phyloP scores from a whole-genome alignment of 2,113 vertebrate species.

The Proterorhinus semilunaris region DNA sequence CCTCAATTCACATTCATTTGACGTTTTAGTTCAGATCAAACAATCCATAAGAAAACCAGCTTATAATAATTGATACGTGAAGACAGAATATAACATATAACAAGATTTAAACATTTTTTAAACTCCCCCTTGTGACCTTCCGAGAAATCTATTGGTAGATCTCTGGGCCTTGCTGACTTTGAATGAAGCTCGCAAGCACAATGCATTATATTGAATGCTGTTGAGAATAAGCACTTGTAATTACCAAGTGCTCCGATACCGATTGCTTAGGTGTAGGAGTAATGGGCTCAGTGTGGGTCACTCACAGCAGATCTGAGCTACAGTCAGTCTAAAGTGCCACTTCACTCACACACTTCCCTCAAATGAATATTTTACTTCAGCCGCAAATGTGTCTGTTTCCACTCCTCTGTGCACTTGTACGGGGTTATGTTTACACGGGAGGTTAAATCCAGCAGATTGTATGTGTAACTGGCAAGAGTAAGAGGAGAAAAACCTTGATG shows the following conservation, averaged over 20 bases:
- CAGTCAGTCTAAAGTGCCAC: conserved; percentile 3
- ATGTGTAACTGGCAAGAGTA: conserved; percentile 14
- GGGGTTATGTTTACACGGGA: background rate
- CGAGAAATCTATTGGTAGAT: too few relatives aligned
- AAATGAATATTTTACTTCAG: conserved; percentile 6
- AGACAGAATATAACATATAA: too few relatives aligned
- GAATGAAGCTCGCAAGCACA: too few relatives aligned
- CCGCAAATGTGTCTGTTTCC: conserved; percentile 4
- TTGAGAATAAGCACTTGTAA: background rate
- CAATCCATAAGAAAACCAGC: too few relatives aligned
- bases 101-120: too few relatives aligned
- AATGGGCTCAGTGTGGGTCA: background rate
- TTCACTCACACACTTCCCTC: background rate
- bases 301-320: background rate
- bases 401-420: background rate
- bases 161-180: too few relatives aligned
- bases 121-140: too few relatives aligned
- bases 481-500: conserved; percentile 14
- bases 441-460: conserved; percentile 11
- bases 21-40: too few relatives aligned
- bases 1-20: too few relatives aligned
- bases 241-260: background rate
- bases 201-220: too few relatives aligned
- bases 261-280: background rate
- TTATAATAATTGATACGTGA: too few relatives aligned